Evolutionary conservation across 2,888 invertebrate genomes (phyloP), one percentile per base, ranked within the genome.

Genomic region (Tiliacea aurago): DNA sequence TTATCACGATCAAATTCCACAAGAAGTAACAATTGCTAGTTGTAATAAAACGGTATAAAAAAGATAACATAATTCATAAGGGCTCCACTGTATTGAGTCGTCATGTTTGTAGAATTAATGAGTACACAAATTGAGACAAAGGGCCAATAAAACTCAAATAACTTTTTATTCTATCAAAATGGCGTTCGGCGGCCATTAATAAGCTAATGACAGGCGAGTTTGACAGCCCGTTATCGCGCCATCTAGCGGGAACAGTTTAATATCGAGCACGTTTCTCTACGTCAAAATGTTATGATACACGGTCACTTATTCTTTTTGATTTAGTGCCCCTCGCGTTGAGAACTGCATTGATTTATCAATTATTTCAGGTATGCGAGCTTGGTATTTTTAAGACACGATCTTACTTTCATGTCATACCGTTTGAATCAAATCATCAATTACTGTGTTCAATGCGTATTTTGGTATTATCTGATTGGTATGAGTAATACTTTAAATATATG

Each of bases 281-380:
- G 95, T 96, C 96, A 95, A 94, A 95, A 95, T 92, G 91, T 94
- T 94, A 90, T 94, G 95, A 95, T 95, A 94, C 93, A 90, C 91
- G 89, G 89, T 90, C 92, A 88, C 88, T 91, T 91, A 91, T 87
- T 89, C 88, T 88, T 92, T 93, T 94, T 96, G 96, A 96, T 96
- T 95, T 95, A 96, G 94, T 95, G 92, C 92, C 92, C 91, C 94
- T 93, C 90, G 91, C 89, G 90, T 91, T 88, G 93, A 91, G 93
- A 92, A 92, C 91, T 95, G 95, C 94, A 95, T 94, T 96, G 95
- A 96, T 96, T 94, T 95, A 96, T 96, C 95, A 96, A 96, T 95
- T 91, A 95, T 96, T 95, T 92, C 78, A 93, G 90, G 94, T 91
- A 96, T 95, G 93, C 91, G 92, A 92, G 93, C 90, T 84, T 93